Evolutionary conservation across 2,888 invertebrate species (phyloP).

Genomic region (Maniola hyperantus): DNA sequence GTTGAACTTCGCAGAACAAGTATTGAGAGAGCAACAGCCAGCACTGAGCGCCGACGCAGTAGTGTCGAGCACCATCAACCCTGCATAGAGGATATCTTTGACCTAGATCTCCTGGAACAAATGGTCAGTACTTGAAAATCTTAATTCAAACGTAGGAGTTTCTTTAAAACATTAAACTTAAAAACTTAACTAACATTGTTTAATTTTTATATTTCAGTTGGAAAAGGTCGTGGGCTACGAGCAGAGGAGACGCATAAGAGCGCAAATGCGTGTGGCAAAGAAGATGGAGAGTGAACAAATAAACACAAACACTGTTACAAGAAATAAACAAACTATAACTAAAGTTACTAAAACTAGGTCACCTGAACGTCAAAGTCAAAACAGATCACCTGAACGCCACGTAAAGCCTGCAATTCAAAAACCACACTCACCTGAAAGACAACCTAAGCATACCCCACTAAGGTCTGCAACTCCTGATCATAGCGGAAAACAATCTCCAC

Average conservation of each 20-base stretch:
- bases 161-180: background rate
- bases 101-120: conserved; percentile 86
- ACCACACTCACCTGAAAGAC: conserved; percentile 54
- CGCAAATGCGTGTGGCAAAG: conserved; percentile 89
- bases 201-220: conserved; percentile 77
- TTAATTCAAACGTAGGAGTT: background rate
- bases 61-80: conserved; percentile 76
- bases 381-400: conserved; percentile 53
- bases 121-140: conserved; percentile 80
- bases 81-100: conserved; percentile 88
- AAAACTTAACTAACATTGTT: background rate
- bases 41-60: conserved; percentile 72
- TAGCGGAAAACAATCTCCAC: conserved; percentile 41
- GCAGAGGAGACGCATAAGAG: conserved; percentile 88
- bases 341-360: conserved; percentile 51
- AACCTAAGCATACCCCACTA: conserved; percentile 35
- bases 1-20: conserved; percentile 85
- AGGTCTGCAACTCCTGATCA: conserved; percentile 44
- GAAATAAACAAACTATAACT: conserved; percentile 51
- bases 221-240: conserved; percentile 90
- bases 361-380: conserved; percentile 49
- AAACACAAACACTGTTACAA: conserved; percentile 50
- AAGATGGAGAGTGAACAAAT: conserved; percentile 74
- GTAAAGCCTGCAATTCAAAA: conserved; percentile 48
- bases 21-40: conserved; percentile 73